These are phyloP conservation scores for Catagonus wagneri DNA, from an alignment of 2,113 vertebrate species.

Conservation along the genomic window DNA sequence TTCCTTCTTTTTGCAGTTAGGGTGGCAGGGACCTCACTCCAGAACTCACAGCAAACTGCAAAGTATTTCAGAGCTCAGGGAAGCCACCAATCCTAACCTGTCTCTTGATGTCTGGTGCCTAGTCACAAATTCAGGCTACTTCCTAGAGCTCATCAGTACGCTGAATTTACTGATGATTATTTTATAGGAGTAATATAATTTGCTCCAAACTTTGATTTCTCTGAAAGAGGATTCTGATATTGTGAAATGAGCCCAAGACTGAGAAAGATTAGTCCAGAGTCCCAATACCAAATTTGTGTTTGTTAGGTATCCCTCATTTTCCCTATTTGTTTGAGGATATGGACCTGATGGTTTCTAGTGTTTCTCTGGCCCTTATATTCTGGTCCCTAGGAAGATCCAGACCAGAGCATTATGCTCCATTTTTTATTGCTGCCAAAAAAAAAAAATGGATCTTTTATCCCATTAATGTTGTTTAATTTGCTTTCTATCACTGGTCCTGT, in stretches of 20 bases:
- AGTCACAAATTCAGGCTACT: neutral
- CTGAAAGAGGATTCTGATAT: neutral
- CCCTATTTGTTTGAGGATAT: neutral
- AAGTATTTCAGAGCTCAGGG: neutral
- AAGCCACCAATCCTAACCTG: neutral
- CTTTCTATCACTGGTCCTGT: neutral
- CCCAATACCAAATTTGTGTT: neutral
- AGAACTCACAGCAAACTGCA: neutral
- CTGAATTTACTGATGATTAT: neutral
- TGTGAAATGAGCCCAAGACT: neutral
- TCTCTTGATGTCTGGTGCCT: neutral
- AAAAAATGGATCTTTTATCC: neutral
- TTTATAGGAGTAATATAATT: neutral
- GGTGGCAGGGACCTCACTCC: neutral
- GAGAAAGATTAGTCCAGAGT: neutral
- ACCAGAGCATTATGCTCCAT: neutral
- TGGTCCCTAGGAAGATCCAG: neutral
- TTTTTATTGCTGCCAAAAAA: neutral
- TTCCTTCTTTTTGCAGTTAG: neutral
- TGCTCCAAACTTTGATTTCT: conserved; percentile 16
- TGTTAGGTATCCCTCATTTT: neutral
- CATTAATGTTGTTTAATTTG: neutral
- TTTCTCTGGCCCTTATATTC: neutral
- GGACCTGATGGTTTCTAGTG: neutral
- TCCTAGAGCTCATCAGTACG: neutral